Evolutionary conservation across 2,113 vertebrate genomes (phyloP).

Genomic region (Nothoprocta perdicaria): DNA sequence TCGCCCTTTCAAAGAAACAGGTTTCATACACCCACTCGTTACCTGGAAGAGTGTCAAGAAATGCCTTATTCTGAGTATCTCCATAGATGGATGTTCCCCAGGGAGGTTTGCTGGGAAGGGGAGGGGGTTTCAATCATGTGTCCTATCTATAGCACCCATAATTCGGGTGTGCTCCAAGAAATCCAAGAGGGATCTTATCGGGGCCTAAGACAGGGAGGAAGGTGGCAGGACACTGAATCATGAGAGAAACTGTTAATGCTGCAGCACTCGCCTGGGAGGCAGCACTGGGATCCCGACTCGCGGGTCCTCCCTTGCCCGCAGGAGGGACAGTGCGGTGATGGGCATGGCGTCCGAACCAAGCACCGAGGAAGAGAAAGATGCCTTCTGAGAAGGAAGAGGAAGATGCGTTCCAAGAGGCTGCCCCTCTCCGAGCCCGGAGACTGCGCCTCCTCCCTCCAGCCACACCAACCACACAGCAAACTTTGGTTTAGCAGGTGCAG

Average conservation of each 20-base stretch:
- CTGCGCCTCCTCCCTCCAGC: rapidly evolving
- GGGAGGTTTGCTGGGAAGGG: background rate
- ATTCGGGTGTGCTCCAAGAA: background rate
- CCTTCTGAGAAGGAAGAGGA: background rate
- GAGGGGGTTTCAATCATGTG: background rate
- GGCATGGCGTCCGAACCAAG: background rate
- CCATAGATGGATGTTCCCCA: background rate
- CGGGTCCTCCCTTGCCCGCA: background rate
- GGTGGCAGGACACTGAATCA: background rate
- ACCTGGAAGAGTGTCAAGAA: background rate
- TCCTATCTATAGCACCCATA: background rate
- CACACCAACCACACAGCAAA: background rate
- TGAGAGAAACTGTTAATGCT: background rate
- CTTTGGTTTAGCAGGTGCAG: background rate
- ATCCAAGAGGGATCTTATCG: background rate
- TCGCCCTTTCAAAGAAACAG: background rate
- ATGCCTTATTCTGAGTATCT: background rate
- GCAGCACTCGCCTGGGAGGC: rapidly evolving
- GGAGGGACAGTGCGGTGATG: background rate
- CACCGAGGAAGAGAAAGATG: background rate
- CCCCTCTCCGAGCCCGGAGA: background rate
- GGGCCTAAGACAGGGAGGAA: background rate
- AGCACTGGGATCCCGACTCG: rapidly evolving
- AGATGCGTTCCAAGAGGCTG: background rate
- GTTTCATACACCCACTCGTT: background rate